Evolutionary conservation across 2,113 vertebrate genomes (phyloP), one percentile per base, ranked within the genome.

Genomic region (Upupa epops): DNA sequence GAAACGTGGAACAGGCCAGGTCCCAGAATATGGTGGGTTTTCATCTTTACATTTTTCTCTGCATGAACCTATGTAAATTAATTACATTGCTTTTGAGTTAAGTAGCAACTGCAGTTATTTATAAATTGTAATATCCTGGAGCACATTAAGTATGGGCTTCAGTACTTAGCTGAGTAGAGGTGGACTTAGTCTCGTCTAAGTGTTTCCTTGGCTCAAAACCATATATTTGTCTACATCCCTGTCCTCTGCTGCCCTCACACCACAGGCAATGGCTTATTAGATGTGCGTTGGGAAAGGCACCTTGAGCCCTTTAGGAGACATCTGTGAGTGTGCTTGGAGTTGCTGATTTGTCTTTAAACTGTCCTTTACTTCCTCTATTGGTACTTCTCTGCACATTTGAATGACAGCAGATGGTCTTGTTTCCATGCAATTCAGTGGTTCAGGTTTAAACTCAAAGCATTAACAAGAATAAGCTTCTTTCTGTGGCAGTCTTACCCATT

Each of bases 1-100:
- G 64, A 99, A 99, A 96, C 98, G 99, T 21, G 99, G 99, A 48
- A 99, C 99, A 3, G 99, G 99, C 54, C 99, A 99, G 96, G 99
- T 99, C 96, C 99, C 99, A 9, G 99, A 99, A 96, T 99, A 99
- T 95, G 99, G 99, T 99, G 96, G 97, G 99, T 97, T 89, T 83
- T 96, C 74, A 68, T 34, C 16, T 92, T 95, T 49, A 59, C 20
- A 7, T 59, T 77, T 92, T 72, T n/a, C n/a, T 51, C 11, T 66
- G 56, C 79, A n/a, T 46, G 17, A 80, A 42, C 63, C 22, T 68
- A 37, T 80, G 70, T 86, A 52, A 78, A 75, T 73, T 78, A 90
- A 73, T 64, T 42, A 24, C 4, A 34, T 60, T 76, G 29, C 13
- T 90, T 94, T 75, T 87, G 15, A 95, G 16, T 59, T 91, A 87